These are phyloP conservation scores for Phrynocephalus versicolor DNA, from an alignment of 2,113 vertebrate genomes.

Conservation along the genomic window DNA sequence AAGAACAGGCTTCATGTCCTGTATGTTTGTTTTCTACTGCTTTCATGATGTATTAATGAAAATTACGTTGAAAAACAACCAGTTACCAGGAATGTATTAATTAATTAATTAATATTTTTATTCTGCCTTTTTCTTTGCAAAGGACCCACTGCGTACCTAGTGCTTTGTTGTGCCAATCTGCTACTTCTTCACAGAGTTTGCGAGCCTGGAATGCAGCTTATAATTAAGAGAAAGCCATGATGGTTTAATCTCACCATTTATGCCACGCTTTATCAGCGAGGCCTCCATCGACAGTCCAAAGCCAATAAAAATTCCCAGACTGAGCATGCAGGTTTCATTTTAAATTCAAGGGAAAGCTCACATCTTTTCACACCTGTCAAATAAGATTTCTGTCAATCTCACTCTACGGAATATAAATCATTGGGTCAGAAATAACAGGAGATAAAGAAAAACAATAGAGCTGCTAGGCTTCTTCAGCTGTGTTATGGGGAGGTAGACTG, in stretches of 20 bases:
- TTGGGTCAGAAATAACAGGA: slow-evolving; percentile 40
- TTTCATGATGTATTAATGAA: slow-evolving; percentile 2
- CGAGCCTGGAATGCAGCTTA: not conserved
- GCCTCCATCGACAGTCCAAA: not conserved
- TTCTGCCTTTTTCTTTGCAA: too few species aligned
- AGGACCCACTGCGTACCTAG: too few species aligned
- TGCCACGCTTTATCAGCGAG: not conserved
- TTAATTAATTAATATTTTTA: too few species aligned
- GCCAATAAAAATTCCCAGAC: slow-evolving; percentile 1
- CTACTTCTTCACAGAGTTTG: not conserved
- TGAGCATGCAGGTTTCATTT: not conserved
- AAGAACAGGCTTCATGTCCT: slow-evolving; percentile 51
- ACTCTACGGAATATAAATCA: slow-evolving; percentile 48
- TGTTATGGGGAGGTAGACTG: not conserved
- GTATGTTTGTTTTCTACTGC: not conserved
- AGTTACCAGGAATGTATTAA: too few species aligned
- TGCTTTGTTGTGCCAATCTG: too few species aligned
- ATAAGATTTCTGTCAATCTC: slow-evolving; percentile 43
- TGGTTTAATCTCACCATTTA: not conserved
- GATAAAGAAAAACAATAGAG: slow-evolving; percentile 50
- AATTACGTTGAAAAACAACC: too few species aligned
- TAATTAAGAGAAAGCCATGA: slow-evolving; percentile 14
- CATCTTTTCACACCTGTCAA: slow-evolving; percentile 39
- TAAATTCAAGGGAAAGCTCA: slow-evolving; percentile 22
- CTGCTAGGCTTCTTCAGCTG: not conserved